A percentile compares a stretch with the other conserved stretches of the same genome.
These are phyloP conservation scores for Proisotoma minuta DNA, from an alignment of 2,888 invertebrate genomes.

Conservation along the genomic window DNA sequence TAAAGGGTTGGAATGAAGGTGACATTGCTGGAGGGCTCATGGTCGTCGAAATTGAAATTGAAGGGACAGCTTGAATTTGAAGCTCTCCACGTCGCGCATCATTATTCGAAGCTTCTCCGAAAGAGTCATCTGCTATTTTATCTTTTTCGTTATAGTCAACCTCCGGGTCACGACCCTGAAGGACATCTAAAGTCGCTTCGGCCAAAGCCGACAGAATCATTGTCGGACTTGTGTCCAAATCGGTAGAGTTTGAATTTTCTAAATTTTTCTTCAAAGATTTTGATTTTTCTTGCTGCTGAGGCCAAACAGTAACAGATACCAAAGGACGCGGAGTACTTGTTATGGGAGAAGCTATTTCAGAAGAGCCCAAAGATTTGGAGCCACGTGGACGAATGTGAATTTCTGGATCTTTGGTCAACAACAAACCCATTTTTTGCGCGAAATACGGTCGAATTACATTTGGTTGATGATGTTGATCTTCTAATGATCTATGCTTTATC, in stretches of 20 bases:
- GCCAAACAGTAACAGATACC: conserved; percentile 17
- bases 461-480: neutral
- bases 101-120: conserved; percentile 1
- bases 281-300: neutral
- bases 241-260: conserved; percentile 1
- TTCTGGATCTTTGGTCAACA: neutral
- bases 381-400: neutral
- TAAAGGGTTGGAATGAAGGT: too few species aligned
- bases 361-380: neutral
- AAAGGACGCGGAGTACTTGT: conserved; percentile 25
- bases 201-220: conserved; percentile 11
- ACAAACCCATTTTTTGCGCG: neutral
- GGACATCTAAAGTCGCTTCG: neutral
- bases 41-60: neutral
- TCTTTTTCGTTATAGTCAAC: neutral
- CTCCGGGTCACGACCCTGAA: neutral
- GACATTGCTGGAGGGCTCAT: neutral
- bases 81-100: conserved; percentile 4
- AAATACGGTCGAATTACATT: neutral
- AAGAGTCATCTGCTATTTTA: conserved; percentile 8
- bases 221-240: conserved; percentile 9
- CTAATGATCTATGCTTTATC: neutral
- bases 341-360: neutral
- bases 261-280: neutral
- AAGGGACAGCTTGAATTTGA: conserved; percentile 8